Evolutionary conservation across 53 echinoderm and acorn worm species (phyloP).

Genomic region (Patiria pectinifera): DNA sequence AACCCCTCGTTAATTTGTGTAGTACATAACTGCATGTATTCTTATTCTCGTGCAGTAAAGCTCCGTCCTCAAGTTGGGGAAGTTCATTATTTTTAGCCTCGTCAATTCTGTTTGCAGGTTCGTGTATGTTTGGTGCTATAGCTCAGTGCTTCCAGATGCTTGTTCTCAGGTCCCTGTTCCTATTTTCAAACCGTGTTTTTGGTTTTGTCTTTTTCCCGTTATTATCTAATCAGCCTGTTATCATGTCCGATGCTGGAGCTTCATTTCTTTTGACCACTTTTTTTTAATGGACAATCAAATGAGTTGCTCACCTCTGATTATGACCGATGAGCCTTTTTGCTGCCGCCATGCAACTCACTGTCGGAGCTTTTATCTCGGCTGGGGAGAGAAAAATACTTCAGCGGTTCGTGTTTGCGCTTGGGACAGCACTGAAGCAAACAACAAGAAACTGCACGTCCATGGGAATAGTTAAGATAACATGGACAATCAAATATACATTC

Average conservation of each 20-base stretch:
- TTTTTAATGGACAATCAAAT: constrained; percentile 26
- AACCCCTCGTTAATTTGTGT: too few species aligned
- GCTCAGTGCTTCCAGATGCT: background rate
- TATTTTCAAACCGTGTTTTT: background rate
- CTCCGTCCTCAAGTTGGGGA: too few species aligned
- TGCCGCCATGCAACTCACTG: background rate
- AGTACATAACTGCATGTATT: too few species aligned
- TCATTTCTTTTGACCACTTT: background rate
- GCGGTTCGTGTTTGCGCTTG: constrained; percentile 27
- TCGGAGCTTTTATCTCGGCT: background rate
- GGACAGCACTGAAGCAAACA: background rate
- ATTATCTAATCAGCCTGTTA: constrained; percentile 24
- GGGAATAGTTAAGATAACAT: background rate
- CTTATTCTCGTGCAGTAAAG: too few species aligned
- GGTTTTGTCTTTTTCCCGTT: background rate
- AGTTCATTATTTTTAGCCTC: too few species aligned
- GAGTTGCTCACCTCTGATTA: background rate
- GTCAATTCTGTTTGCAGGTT: background rate
- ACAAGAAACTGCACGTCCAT: background rate
- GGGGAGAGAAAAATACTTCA: too few species aligned
- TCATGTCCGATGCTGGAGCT: background rate
- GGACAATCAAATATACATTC: background rate
- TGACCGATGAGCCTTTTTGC: constrained; percentile 37
- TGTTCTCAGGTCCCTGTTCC: background rate
- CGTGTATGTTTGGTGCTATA: background rate